Conservation (phyloP, 35 echinoderm and acorn worm genomes). For the Amphiura filiformis region DNA sequence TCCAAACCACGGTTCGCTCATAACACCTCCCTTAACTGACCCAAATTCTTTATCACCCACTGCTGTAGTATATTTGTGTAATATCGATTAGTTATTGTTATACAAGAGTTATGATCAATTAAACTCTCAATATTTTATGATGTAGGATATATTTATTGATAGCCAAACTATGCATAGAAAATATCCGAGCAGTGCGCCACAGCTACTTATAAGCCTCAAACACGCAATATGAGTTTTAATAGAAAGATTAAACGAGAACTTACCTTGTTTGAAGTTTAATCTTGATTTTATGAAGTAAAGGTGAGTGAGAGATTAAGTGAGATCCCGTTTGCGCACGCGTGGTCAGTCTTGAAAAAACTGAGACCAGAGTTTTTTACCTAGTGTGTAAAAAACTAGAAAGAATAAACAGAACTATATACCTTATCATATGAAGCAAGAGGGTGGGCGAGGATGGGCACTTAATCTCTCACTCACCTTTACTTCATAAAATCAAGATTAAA, state of each 20-base stretch:
- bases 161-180: too few species aligned
- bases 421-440: not conserved
- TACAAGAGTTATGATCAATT: too few species aligned
- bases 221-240: too few species aligned
- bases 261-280: constrained; percentile 16
- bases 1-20: too few species aligned
- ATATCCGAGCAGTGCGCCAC: too few species aligned
- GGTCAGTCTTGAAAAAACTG: constrained; percentile 16
- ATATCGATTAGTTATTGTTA: too few species aligned
- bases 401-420: not conserved
- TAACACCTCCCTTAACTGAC: too few species aligned
- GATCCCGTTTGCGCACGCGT: constrained; percentile 30
- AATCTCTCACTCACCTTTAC: constrained; percentile 48
- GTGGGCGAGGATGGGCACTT: constrained; percentile 22
- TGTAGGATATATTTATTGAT: too few species aligned
- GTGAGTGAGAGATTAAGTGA: constrained; percentile 43
- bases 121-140: too few species aligned
- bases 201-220: too few species aligned
- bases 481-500: constrained; percentile 22
- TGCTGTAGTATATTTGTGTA: too few species aligned
- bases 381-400: not conserved
- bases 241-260: constrained; percentile 8
- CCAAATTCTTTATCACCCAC: too few species aligned
- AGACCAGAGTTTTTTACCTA: not conserved
- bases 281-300: constrained; percentile 30